Evolutionary conservation across 2,113 vertebrate species (phyloP), one percentile per base, ranked within the genome.

Genomic region (Thamnophis sirtalis): DNA sequence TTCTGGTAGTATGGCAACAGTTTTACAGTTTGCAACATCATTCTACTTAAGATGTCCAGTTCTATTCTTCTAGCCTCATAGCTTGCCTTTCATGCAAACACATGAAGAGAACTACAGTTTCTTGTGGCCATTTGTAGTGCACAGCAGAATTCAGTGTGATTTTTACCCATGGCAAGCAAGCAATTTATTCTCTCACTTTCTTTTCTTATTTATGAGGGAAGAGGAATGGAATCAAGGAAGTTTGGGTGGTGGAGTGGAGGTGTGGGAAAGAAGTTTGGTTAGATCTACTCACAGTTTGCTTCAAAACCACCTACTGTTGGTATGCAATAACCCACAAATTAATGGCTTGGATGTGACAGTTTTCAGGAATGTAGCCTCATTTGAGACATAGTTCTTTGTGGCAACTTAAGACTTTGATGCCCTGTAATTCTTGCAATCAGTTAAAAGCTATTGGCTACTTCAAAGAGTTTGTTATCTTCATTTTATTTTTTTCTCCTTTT

Each of bases 401-500:
- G 91, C 84, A 91, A 92, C 87, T 93, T 96, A 87, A 87, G 89
- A 95, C 92, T 56, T 60, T 58, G n/a, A 53, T 48, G 0, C 48
- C 94, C n/a, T 93, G 93, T 90, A 43, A n/a, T 93, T 92, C 3
- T 38, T 93, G 92, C 91, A 88, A 94, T 96, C 95, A 90, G 95
- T 95, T 97, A 96, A 95, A 95, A 93, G 92, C 91, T 92, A 58
- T 22, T 2, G 84, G 92, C 93, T 91, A 85, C 95, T 93, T 80
- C 95, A 54, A 92, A 86, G 84, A 43, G 90, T 93, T 91, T 92
- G 88, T 89, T 94, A 84, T 91, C 4, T 95, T 93, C 87, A n/a
- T 88, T 26, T 58, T 58, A 13, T 94, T 97, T 97, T 96, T 94
- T 93, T 7, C 22, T 26, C 90, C 90, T 96, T 96, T 97, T 94